Evolutionary conservation across 2,113 vertebrate species (phyloP), one percentile per base, ranked within the genome.

Genomic region (Oreochromis spilurus): DNA sequence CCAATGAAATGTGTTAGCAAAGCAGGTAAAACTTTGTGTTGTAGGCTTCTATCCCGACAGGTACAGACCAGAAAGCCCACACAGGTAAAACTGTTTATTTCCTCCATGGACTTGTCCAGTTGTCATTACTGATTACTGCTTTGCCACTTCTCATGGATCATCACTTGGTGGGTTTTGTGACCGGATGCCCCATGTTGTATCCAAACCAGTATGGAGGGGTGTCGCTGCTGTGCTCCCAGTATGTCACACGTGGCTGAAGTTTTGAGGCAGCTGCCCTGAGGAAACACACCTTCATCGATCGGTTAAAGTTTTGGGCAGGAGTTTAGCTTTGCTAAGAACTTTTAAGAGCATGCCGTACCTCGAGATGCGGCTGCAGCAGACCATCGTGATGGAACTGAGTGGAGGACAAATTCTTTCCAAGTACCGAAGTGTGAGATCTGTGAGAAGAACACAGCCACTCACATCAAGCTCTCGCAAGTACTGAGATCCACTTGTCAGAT

Each of bases 391-490:
- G 88, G 94, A 94, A 29, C 88, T 82, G 65, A 97, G 96, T 6
- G 96, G 96, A 43, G 78, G 92, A 88, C 95, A 97, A 65, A 96
- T 93, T 84, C 93, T 96, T 81, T 90, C 87, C 24, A 98, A 94
- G 62, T 87, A 84, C 31, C 82, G 84, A 31, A 96, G 67, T 21
- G 90, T 82, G 87, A 82, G 81, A 81, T 96, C 95, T 1, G 95
- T 96, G 77, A 96, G 92, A 12, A 88, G 92, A 83, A 96, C 8
- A 43, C 97, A 98, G 57, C 96, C 96, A 2, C 96, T 97, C 84
- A 97, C 87, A 45, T 97, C 97, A 89, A 97, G 94, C 86, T 97
- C 95, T 50, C 88, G 94, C 81, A 98, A 94, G 80, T 94, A 97
- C 90, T 43, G 91, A 86, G 96, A 96, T 78, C 93, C 95, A 52